phyloP scores from a whole-genome alignment of 2,888 invertebrate genomes.

The Halictus ligatus region DNA sequence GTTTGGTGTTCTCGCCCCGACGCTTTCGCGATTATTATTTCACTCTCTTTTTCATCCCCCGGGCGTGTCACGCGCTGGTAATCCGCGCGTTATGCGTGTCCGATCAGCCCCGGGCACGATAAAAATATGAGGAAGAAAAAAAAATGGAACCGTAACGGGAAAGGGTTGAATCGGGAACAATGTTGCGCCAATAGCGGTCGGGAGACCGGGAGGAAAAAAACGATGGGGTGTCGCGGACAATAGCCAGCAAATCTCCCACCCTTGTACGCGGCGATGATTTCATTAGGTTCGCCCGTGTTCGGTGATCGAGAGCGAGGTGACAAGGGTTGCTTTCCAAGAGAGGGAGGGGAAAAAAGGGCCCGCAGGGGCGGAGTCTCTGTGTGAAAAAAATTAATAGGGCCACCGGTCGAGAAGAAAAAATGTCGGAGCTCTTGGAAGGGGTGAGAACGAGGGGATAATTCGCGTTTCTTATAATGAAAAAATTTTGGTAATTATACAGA shows the following conservation, averaged over 20 bases:
- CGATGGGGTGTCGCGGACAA: slow-evolving; percentile 65
- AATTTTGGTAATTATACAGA: neutral
- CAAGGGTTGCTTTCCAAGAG: neutral
- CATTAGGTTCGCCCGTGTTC: slow-evolving; percentile 74
- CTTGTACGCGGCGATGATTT: slow-evolving; percentile 78
- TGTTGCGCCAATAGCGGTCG: slow-evolving; percentile 77
- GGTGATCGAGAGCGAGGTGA: slow-evolving; percentile 56
- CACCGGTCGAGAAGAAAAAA: slow-evolving; percentile 61
- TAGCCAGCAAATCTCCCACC: slow-evolving; percentile 73
- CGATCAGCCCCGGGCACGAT: slow-evolving; percentile 41
- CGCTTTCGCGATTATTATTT: slow-evolving; percentile 36
- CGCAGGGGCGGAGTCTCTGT: slow-evolving; percentile 57
- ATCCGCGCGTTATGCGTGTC: slow-evolving; percentile 68
- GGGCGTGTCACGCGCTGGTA: slow-evolving; percentile 64
- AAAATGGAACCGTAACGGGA: slow-evolving; percentile 28
- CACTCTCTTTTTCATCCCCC: neutral
- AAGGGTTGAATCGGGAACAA: slow-evolving; percentile 56
- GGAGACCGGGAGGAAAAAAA: slow-evolving; percentile 56
- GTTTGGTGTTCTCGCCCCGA: slow-evolving; percentile 33
- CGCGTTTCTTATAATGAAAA: neutral
- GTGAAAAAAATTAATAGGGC: slow-evolving; percentile 58
- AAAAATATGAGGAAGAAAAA: slow-evolving; percentile 16
- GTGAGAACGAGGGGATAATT: neutral
- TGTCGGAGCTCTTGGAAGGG: slow-evolving; percentile 31
- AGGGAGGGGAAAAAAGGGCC: slow-evolving; percentile 44